Evolutionary conservation across 2,888 invertebrate genomes (phyloP), one percentile per base, ranked within the genome.

Genomic region (Andrena hattorfiana): DNA sequence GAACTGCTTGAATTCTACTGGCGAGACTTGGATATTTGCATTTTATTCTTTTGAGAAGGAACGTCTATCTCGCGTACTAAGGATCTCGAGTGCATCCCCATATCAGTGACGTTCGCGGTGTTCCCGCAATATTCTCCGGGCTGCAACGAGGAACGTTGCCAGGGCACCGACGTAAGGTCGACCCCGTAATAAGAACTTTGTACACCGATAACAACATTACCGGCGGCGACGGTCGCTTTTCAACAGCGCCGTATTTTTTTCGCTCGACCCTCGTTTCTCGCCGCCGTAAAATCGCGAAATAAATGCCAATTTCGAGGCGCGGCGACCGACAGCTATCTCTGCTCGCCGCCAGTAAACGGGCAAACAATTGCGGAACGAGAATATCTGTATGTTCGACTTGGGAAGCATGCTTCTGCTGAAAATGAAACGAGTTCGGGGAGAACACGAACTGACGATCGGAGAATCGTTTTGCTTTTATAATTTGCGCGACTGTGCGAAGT

Each of bases 251-350:
- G 16, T 73, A 68, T 77, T 72, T 77, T 42, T 69, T 67, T 35
- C 26, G 54, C 62, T 32, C 59, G 75, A 60, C 63, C 28, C 63
- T 20, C 73, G 35, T 2, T 28, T 26, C 60, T 62, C 59, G 20
- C 20, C n/a, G 54, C 7, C 48, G 67, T 56, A 59, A 82, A 75
- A 88, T 83, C 77, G 62, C 64, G 68, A 79, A 83, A 81, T 72
- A 83, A 87, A 83, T 75, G 73, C 70, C 81, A 85, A 84, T 84
- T 71, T 84, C 77, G 28, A 30, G 63, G 51, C 20, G 84, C 81
- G 81, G 73, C 64, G 54, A 71, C 66, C 6, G 62, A 68, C 80
- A 59, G 60, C 66, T 60, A 64, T 73, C 73, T 75, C 63, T 30
- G 49, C 32, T 28, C 49, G 56, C 28, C 20, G 0, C 13, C 66